These are phyloP conservation scores for Crotalus horridus DNA, from an alignment of 2,113 vertebrate genomes.

Conservation along the genomic window DNA sequence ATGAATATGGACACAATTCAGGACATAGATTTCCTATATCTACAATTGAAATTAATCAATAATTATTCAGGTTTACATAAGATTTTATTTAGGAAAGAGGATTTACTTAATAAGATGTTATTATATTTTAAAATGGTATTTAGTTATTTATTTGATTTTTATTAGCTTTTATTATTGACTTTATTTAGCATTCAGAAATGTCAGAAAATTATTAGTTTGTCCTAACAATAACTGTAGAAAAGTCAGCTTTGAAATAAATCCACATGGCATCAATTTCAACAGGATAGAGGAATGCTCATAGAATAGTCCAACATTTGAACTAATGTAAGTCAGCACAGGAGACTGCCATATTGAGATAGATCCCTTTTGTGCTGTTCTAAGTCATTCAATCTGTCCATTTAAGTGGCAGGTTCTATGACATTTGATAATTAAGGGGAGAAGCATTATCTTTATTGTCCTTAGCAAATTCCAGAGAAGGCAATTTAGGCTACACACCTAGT, in stretches of 20 bases:
- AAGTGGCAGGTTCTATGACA: constrained; percentile 7
- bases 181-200: constrained; percentile 21
- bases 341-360: not conserved
- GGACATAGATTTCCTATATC: not conserved
- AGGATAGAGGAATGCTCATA: not conserved
- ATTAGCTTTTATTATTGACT: not conserved
- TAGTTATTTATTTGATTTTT: not conserved
- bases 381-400: not conserved
- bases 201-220: constrained; percentile 37
- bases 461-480: constrained; percentile 14
- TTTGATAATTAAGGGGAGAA: constrained; percentile 12
- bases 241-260: not conserved
- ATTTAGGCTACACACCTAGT: constrained; percentile 5
- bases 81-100: not conserved
- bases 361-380: not conserved
- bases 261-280: constrained; percentile 3
- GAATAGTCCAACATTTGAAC: not conserved
- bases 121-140: not conserved
- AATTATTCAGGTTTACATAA: not conserved
- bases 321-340: not conserved
- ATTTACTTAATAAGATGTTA: not conserved
- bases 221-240: not conserved
- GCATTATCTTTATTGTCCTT: constrained; percentile 4
- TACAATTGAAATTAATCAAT: not conserved
- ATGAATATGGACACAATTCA: not conserved